These are phyloP conservation scores for Allolobophora icterica DNA, from an alignment of 2,888 invertebrate genomes.

Conservation along the genomic window DNA sequence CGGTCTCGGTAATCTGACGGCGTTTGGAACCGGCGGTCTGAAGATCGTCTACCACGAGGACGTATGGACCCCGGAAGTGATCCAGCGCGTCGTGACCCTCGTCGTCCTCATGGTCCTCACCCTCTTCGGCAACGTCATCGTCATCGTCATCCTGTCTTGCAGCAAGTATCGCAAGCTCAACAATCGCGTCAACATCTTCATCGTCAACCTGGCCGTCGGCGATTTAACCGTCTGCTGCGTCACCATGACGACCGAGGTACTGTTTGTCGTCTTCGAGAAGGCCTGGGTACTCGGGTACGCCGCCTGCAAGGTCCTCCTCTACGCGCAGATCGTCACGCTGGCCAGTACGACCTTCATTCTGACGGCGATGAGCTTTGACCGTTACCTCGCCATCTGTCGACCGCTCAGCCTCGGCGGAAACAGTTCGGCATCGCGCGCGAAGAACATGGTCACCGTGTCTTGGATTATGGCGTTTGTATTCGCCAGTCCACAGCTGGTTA, in stretches of 20 bases:
- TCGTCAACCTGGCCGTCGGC: constrained; percentile 65
- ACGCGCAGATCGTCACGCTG: constrained; percentile 65
- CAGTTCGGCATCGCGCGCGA: constrained; percentile 57
- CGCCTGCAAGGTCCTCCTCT: constrained; percentile 64
- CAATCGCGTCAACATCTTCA: constrained; percentile 66
- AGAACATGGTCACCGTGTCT: constrained; percentile 60
- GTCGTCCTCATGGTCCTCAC: constrained; percentile 59
- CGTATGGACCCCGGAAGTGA: constrained; percentile 64
- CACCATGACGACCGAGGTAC: constrained; percentile 66
- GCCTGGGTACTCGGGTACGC: constrained; percentile 65
- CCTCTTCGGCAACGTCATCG: constrained; percentile 63
- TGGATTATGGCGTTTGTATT: constrained; percentile 65
- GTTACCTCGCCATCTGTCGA: constrained; percentile 65
- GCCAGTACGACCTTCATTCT: constrained; percentile 66
- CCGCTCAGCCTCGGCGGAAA: constrained; percentile 58
- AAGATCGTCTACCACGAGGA: constrained; percentile 41
- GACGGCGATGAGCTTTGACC: constrained; percentile 66
- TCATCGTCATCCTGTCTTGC: constrained; percentile 63
- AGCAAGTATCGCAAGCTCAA: constrained; percentile 61
- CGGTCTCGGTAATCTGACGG: background rate
- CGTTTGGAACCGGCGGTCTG: background rate
- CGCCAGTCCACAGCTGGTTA: constrained; percentile 57
- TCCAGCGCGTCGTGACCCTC: constrained; percentile 64
- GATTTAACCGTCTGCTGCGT: constrained; percentile 65
- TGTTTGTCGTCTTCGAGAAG: constrained; percentile 65